Evolutionary conservation across 1,140 invertebrate genomes (phyloP).

Genomic region (Caenorhabditis briggsae): DNA sequence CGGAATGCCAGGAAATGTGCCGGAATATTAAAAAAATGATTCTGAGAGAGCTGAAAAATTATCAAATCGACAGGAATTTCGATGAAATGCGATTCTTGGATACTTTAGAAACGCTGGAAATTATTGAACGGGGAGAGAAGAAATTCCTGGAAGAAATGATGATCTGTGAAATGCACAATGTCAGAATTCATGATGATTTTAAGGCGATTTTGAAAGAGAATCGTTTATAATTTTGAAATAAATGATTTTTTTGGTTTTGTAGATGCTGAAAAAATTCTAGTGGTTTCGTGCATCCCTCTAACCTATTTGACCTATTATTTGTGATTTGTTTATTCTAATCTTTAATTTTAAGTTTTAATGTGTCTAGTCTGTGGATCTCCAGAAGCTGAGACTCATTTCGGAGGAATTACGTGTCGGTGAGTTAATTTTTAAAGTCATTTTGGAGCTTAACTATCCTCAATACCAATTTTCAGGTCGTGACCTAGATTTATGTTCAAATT

Average conservation of each 20-base stretch:
- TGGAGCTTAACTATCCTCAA: too few relatives aligned
- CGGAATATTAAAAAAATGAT: neutral
- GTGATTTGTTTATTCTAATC: neutral
- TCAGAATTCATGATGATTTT: conserved; percentile 1
- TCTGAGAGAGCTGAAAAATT: neutral
- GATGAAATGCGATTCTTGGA: neutral
- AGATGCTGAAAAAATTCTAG: too few relatives aligned
- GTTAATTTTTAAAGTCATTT: too few relatives aligned
- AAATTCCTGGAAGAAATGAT: conserved; percentile 1
- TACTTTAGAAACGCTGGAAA: neutral
- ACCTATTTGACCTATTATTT: neutral
- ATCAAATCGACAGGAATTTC: neutral
- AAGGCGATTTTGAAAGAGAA: neutral
- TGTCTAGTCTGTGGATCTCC: neutral
- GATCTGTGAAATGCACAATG: neutral
- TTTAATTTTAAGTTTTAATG: neutral
- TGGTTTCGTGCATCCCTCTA: neutral
- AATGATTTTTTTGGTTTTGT: too few relatives aligned
- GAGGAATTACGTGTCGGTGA: neutral
- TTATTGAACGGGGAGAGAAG: neutral
- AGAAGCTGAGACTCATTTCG: neutral
- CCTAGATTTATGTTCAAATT: too few relatives aligned
- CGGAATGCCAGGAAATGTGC: neutral
- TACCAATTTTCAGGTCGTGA: too few relatives aligned
- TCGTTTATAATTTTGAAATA: too few relatives aligned